A percentile compares a stretch with the other conserved stretches of the same genome.
phyloP scores from a whole-genome alignment of 2,797 vertebrate genomes.

The Anabas testudineus region DNA sequence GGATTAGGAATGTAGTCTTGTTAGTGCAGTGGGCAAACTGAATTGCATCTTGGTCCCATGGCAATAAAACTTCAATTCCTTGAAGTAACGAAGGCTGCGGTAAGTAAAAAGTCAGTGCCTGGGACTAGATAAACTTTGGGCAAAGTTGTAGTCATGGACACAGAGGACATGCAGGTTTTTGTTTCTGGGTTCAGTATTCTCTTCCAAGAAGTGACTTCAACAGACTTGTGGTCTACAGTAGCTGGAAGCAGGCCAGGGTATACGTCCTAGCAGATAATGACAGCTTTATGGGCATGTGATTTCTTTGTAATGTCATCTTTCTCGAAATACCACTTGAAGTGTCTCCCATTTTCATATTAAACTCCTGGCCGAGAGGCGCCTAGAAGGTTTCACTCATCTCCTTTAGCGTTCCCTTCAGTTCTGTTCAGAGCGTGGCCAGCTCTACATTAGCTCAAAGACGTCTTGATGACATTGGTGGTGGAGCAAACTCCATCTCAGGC shows the following conservation, averaged over 20 bases:
- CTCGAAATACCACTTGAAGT: constrained; percentile 26
- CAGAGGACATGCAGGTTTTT: neutral
- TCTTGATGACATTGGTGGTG: constrained; percentile 12
- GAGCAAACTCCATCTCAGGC: neutral
- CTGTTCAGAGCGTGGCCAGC: constrained; percentile 12
- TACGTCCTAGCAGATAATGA: constrained; percentile 24
- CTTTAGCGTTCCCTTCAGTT: neutral
- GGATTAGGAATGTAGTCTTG: constrained; percentile 27
- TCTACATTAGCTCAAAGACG: constrained; percentile 26
- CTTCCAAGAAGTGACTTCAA: constrained; percentile 29
- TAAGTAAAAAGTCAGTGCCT: neutral
- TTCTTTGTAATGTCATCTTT: constrained; percentile 37
- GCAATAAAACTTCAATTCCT: neutral
- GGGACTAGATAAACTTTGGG: neutral
- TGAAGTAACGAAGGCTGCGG: constrained; percentile 14
- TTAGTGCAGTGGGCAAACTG: constrained; percentile 12
- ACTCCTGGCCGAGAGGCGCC: neutral
- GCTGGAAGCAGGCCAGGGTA: constrained; percentile 19
- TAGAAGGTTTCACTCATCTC: constrained; percentile 19
- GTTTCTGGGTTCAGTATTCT: neutral
- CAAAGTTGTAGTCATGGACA: constrained; percentile 7
- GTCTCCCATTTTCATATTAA: constrained; percentile 37
- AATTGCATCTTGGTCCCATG: constrained; percentile 6
- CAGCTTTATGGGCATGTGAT: constrained; percentile 28
- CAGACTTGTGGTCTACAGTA: constrained; percentile 13